These are phyloP conservation scores for Venusia cambrica DNA, from an alignment of 2,888 invertebrate species.

Conservation along the genomic window DNA sequence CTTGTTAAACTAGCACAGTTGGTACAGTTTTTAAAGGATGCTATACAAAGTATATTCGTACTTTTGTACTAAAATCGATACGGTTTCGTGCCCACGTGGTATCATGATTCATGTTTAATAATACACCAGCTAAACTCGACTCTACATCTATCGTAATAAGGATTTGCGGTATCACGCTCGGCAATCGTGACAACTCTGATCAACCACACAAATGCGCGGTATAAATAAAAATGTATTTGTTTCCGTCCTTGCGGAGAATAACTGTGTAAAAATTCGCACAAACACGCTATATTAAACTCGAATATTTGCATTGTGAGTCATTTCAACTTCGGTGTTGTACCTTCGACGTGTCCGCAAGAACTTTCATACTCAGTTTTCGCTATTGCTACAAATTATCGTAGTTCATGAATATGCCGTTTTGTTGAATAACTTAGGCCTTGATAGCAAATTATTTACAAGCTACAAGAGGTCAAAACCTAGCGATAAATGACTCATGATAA, in stretches of 20 bases:
- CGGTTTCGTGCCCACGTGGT: constrained; percentile 50
- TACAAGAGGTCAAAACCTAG: constrained; percentile 36
- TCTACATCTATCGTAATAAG: constrained; percentile 37
- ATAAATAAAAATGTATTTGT: constrained; percentile 46
- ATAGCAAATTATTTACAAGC: constrained; percentile 35
- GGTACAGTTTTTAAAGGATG: constrained; percentile 4
- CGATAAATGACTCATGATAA: constrained; percentile 30
- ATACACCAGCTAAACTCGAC: constrained; percentile 41
- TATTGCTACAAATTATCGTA: too few relatives aligned
- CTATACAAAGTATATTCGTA: constrained; percentile 34
- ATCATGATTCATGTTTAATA: constrained; percentile 50
- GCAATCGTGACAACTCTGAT: constrained; percentile 40
- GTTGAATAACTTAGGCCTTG: constrained; percentile 42
- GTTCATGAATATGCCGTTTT: too few relatives aligned
- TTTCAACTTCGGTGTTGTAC: constrained; percentile 17
- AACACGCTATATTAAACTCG: constrained; percentile 41
- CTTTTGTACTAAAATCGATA: constrained; percentile 57
- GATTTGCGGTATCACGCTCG: constrained; percentile 32
- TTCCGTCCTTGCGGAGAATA: constrained; percentile 51
- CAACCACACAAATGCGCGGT: constrained; percentile 45
- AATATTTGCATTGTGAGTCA: constrained; percentile 41
- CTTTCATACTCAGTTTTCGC: too few relatives aligned
- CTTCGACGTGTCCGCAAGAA: constrained; percentile 2
- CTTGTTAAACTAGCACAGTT: constrained; percentile 2
- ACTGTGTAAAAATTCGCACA: constrained; percentile 40